Percentiles rank a stretch among this genome's conserved stretches.
Evolutionary conservation across 1,140 invertebrate genomes (phyloP).

Genomic region (Drosophila bocki): DNA sequence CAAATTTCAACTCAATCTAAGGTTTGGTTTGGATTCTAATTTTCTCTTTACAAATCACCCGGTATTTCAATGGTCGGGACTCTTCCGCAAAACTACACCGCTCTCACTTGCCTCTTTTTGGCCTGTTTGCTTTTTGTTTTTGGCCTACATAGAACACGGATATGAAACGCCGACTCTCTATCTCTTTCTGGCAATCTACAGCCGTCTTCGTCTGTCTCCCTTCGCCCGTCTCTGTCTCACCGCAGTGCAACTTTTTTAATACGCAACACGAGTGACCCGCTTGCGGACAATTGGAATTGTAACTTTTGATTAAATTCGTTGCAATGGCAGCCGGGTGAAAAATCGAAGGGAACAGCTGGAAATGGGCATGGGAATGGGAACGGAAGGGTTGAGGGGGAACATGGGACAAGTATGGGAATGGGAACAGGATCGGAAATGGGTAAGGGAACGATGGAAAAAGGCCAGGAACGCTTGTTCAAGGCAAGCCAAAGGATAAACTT

Average conservation of each 20-base stretch:
- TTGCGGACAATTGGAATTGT: constrained; percentile 83
- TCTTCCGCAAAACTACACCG: neutral
- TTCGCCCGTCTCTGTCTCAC: constrained; percentile 35
- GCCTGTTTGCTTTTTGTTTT: constrained; percentile 41
- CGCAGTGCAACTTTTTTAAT: constrained; percentile 78
- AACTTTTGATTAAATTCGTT: constrained; percentile 83
- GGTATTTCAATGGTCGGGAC: neutral
- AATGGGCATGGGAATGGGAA: constrained; percentile 18
- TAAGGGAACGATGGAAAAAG: constrained; percentile 2
- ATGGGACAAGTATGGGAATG: neutral
- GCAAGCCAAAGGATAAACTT: constrained; percentile 70
- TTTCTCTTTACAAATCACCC: neutral
- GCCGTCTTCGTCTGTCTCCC: neutral
- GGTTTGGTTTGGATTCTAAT: neutral
- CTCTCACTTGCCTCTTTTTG: constrained; percentile 20
- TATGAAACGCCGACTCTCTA: constrained; percentile 40
- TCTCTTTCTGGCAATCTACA: constrained; percentile 19
- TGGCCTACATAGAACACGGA: constrained; percentile 54
- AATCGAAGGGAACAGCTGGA: constrained; percentile 50
- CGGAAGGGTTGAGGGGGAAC: neutral
- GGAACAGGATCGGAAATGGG: constrained; percentile 3
- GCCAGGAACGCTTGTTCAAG: constrained; percentile 38
- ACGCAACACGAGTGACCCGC: constrained; percentile 82
- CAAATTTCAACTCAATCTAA: neutral
- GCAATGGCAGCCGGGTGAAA: constrained; percentile 74